Conservation (phyloP, 2,888 invertebrate species). For the Homarus gammarus region DNA sequence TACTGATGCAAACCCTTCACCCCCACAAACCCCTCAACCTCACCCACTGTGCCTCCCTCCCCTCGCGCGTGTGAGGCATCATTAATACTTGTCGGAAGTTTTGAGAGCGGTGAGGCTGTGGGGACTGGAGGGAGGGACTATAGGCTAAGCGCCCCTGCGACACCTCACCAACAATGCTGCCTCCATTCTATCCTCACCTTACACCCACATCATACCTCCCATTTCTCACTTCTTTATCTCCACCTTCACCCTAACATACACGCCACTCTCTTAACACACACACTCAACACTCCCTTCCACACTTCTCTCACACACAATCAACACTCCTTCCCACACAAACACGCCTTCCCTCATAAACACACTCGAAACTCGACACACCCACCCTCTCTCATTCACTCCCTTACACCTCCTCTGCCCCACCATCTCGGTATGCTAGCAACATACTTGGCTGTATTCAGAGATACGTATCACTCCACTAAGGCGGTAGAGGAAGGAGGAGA, state of each 20-base stretch:
- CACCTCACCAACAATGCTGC: not conserved
- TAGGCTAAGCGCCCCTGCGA: not conserved
- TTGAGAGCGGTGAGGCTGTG: not conserved
- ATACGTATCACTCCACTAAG: not conserved
- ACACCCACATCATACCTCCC: not conserved
- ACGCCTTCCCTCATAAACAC: no score
- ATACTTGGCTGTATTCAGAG: not conserved
- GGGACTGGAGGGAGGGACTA: not conserved
- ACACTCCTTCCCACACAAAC: no score
- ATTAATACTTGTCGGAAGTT: slow-evolving; percentile 1
- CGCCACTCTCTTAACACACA: no score
- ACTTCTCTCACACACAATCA: no score
- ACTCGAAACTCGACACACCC: no score
- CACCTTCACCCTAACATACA: no score
- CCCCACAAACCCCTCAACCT: not conserved
- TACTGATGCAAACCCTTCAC: no score
- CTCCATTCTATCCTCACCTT: not conserved
- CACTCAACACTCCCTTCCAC: no score
- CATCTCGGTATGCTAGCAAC: not conserved
- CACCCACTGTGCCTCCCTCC: no score
- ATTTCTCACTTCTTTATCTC: not conserved
- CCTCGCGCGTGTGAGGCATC: not conserved
- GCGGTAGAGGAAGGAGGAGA: not conserved
- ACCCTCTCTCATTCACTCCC: no score
- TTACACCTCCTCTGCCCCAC: not conserved